phyloP scores from a whole-genome alignment of 2,888 invertebrate species.

The Heteromurus nitidus region DNA sequence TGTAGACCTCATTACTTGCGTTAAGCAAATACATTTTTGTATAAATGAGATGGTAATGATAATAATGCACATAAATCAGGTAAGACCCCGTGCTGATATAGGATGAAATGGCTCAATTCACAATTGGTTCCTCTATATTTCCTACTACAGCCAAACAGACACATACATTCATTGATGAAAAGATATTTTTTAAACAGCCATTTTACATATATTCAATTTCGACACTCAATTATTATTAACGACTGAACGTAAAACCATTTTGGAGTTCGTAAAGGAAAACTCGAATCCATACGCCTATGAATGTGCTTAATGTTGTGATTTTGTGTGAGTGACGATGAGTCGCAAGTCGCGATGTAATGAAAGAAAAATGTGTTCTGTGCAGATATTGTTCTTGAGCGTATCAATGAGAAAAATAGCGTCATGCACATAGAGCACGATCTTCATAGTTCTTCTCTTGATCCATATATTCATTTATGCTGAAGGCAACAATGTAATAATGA shows the following conservation, averaged over 20 bases:
- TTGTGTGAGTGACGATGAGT: neutral
- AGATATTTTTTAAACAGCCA: neutral
- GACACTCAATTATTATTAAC: conserved; percentile 18
- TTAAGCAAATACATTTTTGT: neutral
- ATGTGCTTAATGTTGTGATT: no score
- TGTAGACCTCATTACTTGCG: no score
- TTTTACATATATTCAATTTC: conserved; percentile 11
- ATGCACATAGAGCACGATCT: conserved; percentile 22
- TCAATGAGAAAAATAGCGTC: no score
- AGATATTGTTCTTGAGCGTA: neutral
- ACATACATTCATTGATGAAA: neutral
- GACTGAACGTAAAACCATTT: conserved; percentile 4
- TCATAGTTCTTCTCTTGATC: neutral
- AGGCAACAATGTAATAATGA: conserved; percentile 2
- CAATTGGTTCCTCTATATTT: conserved; percentile 15
- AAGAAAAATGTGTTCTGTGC: neutral
- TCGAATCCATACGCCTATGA: no score
- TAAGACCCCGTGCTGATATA: neutral
- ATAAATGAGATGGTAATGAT: neutral
- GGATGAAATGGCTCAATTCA: conserved; percentile 15
- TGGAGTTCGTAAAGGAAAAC: no score
- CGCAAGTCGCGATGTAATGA: neutral
- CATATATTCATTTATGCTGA: neutral
- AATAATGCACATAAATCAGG: neutral
- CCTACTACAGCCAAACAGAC: no score